These are phyloP conservation scores for Aplocera efformata DNA, from an alignment of 2,888 invertebrate genomes.

Conservation along the genomic window DNA sequence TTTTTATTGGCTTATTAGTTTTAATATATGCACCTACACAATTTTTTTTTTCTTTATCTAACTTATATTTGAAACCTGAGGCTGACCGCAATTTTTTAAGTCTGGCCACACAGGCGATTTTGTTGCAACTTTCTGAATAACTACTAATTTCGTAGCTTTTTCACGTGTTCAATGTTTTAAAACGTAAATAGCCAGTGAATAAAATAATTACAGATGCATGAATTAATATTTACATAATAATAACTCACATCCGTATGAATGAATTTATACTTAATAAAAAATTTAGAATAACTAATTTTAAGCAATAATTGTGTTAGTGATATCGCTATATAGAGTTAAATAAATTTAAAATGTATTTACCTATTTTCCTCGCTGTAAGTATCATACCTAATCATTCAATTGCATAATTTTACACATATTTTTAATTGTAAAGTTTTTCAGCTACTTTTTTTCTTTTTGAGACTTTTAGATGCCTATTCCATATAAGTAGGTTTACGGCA, in stretches of 20 bases:
- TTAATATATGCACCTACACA: too few relatives aligned
- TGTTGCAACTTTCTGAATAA: too few relatives aligned
- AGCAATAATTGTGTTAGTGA: conserved; percentile 74
- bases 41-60: too few relatives aligned
- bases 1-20: too few relatives aligned
- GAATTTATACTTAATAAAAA: conserved; percentile 69
- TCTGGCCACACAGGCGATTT: too few relatives aligned
- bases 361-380: conserved; percentile 18
- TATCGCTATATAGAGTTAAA: conserved; percentile 39
- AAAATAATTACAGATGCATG: conserved; percentile 22
- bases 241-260: conserved; percentile 56
- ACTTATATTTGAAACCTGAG: too few relatives aligned
- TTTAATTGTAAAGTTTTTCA: too few relatives aligned
- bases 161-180: background rate
- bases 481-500: too few relatives aligned
- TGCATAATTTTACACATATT: background rate
- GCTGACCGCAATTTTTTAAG: too few relatives aligned
- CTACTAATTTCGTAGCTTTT: too few relatives aligned
- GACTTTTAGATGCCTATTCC: too few relatives aligned
- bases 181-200: conserved; percentile 1
- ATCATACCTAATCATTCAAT: conserved; percentile 10
- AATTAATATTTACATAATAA: conserved; percentile 24
- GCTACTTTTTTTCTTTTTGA: too few relatives aligned
- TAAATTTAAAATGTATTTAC: conserved; percentile 11
- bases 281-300: conserved; percentile 51